Percentiles rank a stretch among this genome's conserved stretches.
phyloP scores from a whole-genome alignment of 2,113 vertebrate species.

The Heterochromis multidens region DNA sequence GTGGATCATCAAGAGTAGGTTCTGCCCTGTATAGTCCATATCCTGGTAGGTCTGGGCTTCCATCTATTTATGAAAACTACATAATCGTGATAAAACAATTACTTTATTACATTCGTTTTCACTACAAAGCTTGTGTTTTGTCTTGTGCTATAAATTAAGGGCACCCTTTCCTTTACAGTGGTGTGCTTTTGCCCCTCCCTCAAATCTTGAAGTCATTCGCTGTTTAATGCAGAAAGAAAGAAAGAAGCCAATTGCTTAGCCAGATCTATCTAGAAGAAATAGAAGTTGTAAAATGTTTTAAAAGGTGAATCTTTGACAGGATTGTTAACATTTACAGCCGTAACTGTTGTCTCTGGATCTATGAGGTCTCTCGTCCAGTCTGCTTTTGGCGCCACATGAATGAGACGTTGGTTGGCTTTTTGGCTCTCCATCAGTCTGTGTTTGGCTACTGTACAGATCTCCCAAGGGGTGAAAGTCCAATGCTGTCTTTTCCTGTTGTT shows the following conservation, averaged over 20 bases:
- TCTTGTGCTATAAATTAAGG: no score
- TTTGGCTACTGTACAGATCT: neutral
- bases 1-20: neutral
- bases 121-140: neutral
- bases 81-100: neutral
- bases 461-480: neutral
- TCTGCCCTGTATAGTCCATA: neutral
- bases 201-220: neutral
- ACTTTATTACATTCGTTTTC: neutral
- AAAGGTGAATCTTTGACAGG: neutral
- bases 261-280: neutral
- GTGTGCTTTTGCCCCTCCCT: no score
- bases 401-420: neutral
- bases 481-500: neutral
- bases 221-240: neutral
- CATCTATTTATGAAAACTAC: neutral
- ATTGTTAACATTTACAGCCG: neutral
- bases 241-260: no score
- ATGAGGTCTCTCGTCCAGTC: neutral
- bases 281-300: neutral
- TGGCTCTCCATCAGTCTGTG: neutral
- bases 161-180: no score
- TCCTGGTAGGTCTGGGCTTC: neutral
- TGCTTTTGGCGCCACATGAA: neutral
- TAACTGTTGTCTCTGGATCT: neutral